Percentiles rank a stretch among this genome's conserved stretches.
These are phyloP conservation scores for Chaetodon trifascialis DNA, from an alignment of 2,113 vertebrate genomes.

Conservation along the genomic window DNA sequence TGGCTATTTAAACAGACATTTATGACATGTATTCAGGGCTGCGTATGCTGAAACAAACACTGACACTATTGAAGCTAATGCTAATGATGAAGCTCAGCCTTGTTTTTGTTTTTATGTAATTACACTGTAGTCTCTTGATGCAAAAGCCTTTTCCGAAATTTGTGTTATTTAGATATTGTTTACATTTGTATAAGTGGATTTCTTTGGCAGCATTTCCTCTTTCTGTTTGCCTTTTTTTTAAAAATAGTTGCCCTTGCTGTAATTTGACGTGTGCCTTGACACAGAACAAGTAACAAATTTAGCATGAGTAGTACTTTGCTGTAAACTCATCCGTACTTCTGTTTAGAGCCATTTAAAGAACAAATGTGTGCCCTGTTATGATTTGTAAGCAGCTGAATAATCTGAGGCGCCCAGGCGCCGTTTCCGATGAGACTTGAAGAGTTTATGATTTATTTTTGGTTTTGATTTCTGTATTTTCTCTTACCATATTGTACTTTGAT, in stretches of 20 bases:
- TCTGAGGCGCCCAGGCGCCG: background rate
- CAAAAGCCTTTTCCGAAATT: conserved; percentile 16
- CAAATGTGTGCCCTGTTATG: conserved; percentile 6
- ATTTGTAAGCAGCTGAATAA: background rate
- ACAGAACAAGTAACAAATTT: conserved; percentile 29
- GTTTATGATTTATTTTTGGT: conserved; percentile 1
- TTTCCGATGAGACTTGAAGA: conserved; percentile 38
- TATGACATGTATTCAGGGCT: conserved; percentile 37
- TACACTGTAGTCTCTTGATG: conserved; percentile 18
- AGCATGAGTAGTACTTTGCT: conserved; percentile 8
- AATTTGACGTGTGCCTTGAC: conserved; percentile 70
- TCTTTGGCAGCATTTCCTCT: conserved; percentile 27
- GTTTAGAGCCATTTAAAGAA: conserved; percentile 36
- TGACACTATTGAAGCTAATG: conserved; percentile 28
- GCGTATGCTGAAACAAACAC: conserved; percentile 27
- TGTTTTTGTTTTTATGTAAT: conserved; percentile 25
- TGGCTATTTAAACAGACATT: conserved; percentile 28
- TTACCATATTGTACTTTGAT: conserved; percentile 45
- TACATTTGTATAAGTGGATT: conserved; percentile 41
- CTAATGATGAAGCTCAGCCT: conserved; percentile 13
- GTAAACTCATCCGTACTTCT: conserved; percentile 29
- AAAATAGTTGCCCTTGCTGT: conserved; percentile 12
- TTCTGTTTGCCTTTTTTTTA: conserved; percentile 20
- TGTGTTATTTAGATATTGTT: conserved; percentile 58
- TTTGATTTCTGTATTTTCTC: conserved; percentile 3